phyloP scores from a whole-genome alignment of 2,888 invertebrate species.

The Drosophila rellima region DNA sequence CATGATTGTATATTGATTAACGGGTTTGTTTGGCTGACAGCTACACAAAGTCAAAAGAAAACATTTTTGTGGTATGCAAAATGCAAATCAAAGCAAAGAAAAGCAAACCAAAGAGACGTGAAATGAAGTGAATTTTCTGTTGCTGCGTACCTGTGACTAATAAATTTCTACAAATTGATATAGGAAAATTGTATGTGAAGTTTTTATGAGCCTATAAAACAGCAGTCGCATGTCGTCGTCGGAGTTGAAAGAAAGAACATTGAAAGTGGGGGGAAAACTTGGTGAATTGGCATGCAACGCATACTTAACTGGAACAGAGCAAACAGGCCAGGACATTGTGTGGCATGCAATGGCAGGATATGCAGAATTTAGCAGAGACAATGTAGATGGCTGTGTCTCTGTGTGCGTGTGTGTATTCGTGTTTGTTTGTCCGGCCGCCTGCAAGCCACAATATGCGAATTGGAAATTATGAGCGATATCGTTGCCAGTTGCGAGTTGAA shows the following conservation, averaged over 20 bases:
- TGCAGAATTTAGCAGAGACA: slow-evolving; percentile 61
- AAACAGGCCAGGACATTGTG: slow-evolving; percentile 44
- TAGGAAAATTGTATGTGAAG: slow-evolving; percentile 76
- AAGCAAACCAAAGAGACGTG: slow-evolving; percentile 1
- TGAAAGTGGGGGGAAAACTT: slow-evolving; percentile 5
- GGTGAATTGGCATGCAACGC: slow-evolving; percentile 30
- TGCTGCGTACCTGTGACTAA: slow-evolving; percentile 43
- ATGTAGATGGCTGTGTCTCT: slow-evolving; percentile 18
- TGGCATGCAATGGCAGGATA: slow-evolving; percentile 49
- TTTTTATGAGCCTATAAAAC: slow-evolving; percentile 67
- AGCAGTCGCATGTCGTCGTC: slow-evolving; percentile 5
- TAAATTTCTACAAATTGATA: slow-evolving; percentile 70
- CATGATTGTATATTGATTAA: slow-evolving; percentile 1
- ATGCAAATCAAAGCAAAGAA: slow-evolving; percentile 24
- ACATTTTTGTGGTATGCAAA: slow-evolving; percentile 9
- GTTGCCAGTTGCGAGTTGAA: slow-evolving; percentile 45
- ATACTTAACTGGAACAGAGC: slow-evolving; percentile 41
- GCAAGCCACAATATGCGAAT: slow-evolving; percentile 64
- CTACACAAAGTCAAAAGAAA: neutral
- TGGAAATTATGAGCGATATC: slow-evolving; percentile 77
- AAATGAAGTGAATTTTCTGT: slow-evolving; percentile 14
- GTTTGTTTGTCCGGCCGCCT: slow-evolving; percentile 38
- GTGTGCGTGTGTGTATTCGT: slow-evolving; percentile 28
- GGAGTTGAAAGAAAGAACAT: neutral
- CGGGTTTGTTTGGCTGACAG: neutral